A percentile compares a stretch with the other conserved stretches of the same genome.
Conservation (phyloP, 2,797 vertebrate species). For the Myotis pilosus region DNA sequence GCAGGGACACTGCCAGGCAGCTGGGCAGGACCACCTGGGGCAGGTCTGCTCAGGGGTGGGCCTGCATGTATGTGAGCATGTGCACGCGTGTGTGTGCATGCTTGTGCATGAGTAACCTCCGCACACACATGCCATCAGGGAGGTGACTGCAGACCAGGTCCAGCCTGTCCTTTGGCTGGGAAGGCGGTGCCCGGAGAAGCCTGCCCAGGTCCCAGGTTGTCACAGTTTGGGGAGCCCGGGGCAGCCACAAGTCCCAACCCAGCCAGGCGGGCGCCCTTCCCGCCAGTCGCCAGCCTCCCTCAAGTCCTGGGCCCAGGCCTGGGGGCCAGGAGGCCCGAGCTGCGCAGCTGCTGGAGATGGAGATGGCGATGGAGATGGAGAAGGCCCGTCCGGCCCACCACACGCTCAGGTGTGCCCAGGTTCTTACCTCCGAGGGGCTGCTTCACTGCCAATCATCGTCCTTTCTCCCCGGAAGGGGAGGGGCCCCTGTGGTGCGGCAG, state of each 20-base stretch:
- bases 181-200: background rate
- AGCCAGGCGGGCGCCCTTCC: background rate
- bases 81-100: no score
- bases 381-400: background rate
- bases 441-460: accelerated
- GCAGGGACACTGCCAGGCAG: background rate
- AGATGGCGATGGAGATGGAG: no score
- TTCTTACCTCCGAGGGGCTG: background rate
- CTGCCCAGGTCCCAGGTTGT: background rate
- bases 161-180: background rate
- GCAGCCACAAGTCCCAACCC: background rate
- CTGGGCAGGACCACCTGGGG: background rate
- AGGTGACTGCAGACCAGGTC: background rate
- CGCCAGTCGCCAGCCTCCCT: background rate
- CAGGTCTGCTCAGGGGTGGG: background rate
- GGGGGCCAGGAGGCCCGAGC: background rate
- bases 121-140: no score
- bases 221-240: background rate
- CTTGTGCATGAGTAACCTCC: background rate
- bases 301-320: background rate
- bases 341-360: background rate
- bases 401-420: background rate
- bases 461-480: no score
- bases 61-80: background rate
- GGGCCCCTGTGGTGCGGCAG: background rate